Conservation (phyloP, 2,797 vertebrate genomes). For the Hemibagrus guttatus region DNA sequence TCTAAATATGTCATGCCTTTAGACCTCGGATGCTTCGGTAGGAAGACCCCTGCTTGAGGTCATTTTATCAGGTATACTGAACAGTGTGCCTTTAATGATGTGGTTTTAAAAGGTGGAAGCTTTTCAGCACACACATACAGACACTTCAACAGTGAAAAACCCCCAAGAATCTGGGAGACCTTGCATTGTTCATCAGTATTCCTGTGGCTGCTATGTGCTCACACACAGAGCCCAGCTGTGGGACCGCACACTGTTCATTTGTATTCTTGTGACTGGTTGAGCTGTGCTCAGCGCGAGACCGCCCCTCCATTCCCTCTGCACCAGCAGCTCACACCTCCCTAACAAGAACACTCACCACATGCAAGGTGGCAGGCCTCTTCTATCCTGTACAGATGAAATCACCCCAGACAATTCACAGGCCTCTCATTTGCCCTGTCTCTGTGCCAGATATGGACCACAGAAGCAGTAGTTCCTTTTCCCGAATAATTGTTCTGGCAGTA, state of each 20-base stretch:
- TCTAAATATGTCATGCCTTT: neutral
- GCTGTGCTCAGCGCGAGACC: slow-evolving; percentile 25
- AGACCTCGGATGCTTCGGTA: slow-evolving; percentile 18
- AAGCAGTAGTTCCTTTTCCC: slow-evolving; percentile 50
- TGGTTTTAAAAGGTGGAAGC: slow-evolving; percentile 13
- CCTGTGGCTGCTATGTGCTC: slow-evolving; percentile 18
- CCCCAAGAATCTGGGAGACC: slow-evolving; percentile 39
- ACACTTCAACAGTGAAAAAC: slow-evolving; percentile 10
- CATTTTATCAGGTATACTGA: slow-evolving; percentile 6
- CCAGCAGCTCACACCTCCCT: slow-evolving; percentile 28
- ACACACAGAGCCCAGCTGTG: slow-evolving; percentile 33
- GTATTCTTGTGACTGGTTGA: slow-evolving; percentile 54
- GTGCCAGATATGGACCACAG: slow-evolving; percentile 33
- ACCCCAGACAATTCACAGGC: slow-evolving; percentile 41
- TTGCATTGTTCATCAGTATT: slow-evolving; percentile 57
- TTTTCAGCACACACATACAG: slow-evolving; percentile 30
- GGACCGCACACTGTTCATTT: slow-evolving; percentile 52
- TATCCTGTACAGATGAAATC: slow-evolving; percentile 45
- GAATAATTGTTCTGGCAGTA: slow-evolving; percentile 53
- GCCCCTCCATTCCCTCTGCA: slow-evolving; percentile 40
- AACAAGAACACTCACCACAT: slow-evolving; percentile 49
- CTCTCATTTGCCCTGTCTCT: slow-evolving; percentile 46
- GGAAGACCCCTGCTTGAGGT: neutral
- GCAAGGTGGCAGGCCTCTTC: slow-evolving; percentile 45
- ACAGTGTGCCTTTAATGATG: neutral